A percentile compares a stretch with the other conserved stretches of the same genome.
Evolutionary conservation across 2,797 vertebrate species (phyloP).

Genomic region (Labroides dimidiatus): DNA sequence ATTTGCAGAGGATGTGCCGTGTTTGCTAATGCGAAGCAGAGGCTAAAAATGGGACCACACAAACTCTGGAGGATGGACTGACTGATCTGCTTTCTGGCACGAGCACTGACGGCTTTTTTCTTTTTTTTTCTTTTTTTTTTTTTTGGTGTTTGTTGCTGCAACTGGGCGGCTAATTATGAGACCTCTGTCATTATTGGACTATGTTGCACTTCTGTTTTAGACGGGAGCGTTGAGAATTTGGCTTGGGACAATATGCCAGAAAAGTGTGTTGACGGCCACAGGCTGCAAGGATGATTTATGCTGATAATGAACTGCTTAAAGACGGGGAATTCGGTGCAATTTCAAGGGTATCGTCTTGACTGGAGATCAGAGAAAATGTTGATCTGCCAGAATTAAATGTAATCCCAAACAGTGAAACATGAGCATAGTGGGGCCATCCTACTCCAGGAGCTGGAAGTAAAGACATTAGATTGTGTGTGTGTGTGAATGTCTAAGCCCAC

Average conservation of each 20-base stretch:
- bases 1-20: constrained; percentile 82
- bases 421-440: constrained; percentile 61
- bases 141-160: constrained; percentile 51
- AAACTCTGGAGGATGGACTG: constrained; percentile 73
- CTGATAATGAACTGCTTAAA: constrained; percentile 70
- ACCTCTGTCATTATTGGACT: constrained; percentile 58
- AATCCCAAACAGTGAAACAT: constrained; percentile 78
- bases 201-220: constrained; percentile 48
- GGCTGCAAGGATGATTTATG: constrained; percentile 67
- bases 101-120: constrained; percentile 34
- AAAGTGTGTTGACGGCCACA: constrained; percentile 41
- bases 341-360: constrained; percentile 78
- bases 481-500: constrained; percentile 50
- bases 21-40: constrained; percentile 83
- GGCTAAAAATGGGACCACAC: constrained; percentile 80
- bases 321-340: constrained; percentile 64
- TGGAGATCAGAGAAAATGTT: constrained; percentile 68
- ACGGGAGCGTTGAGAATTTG: constrained; percentile 38
- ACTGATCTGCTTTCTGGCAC: constrained; percentile 69
- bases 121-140: constrained; percentile 19
- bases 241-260: constrained; percentile 36
- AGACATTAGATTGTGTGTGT: constrained; percentile 76
- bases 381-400: constrained; percentile 73
- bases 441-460: constrained; percentile 67
- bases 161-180: constrained; percentile 72